Evolutionary conservation across 2,113 vertebrate genomes (phyloP), one percentile per base, ranked within the genome.

Genomic region (Heptranchias perlo): DNA sequence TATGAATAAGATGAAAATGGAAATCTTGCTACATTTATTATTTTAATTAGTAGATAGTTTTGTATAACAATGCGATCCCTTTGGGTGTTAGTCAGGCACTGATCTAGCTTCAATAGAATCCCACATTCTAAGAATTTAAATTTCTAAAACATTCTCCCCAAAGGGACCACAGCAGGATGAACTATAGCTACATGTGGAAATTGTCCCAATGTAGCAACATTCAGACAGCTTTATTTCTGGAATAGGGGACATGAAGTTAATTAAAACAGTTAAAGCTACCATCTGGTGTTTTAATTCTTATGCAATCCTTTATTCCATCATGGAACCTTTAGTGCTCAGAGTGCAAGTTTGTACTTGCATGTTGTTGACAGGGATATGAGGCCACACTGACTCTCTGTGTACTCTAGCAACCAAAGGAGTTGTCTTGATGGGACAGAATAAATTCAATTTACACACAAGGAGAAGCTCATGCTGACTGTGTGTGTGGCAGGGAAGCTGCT

Each of bases 1-100:
- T 39, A 62, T 93, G 89, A 93, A 62, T 93, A 44, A 39, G 39
- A 93, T 93, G n/a, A 93, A 64, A 93, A 39, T 92, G 31, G 35
- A 64, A 64, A 62, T 93, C 35, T 61, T 62, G 89, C 14, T 62
- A 39, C 3, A 62, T 93, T 62, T 31, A 67, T 49, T 49, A 69
- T 69, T 95, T 67, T 52, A 35, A 73, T 69, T 52, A 52, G 35
- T 64, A 2, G 91, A 69, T 67, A 52, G 94, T 95, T 69, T 67
- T n/a, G n/a, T 3, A 69, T 49, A 95, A 95, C n/a, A 91, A 91
- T 58, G 49, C n/a, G 14, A 91, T 91, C 39, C 39, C 3, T 82
- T 82, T 82, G 39, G 78, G 7, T 93, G 58, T 62, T 62, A 69
- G 44, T 58, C 64, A 18, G 4, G 28, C 14, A 35, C 44, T 35